A percentile compares a stretch with the other conserved stretches of the same genome.
These are phyloP conservation scores for Lophotis ruficrista DNA, from an alignment of 2,113 vertebrate species.

Conservation along the genomic window DNA sequence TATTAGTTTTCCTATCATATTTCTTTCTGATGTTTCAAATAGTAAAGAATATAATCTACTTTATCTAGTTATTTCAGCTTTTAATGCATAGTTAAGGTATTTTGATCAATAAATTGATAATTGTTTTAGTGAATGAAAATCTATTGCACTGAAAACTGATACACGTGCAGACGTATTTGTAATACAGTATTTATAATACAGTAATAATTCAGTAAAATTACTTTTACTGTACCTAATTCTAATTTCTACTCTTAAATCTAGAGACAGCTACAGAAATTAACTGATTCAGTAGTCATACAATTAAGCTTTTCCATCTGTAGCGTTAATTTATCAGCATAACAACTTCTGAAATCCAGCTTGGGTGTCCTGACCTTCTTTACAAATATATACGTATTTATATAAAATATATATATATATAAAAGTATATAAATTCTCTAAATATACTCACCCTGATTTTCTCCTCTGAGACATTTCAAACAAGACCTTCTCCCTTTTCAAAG, in stretches of 20 bases:
- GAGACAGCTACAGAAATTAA: not conserved
- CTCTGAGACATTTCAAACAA: not conserved
- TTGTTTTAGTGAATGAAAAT: not conserved
- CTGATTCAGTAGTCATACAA: not conserved
- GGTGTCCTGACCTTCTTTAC: not conserved
- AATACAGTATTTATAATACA: not conserved
- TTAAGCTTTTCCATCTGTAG: not conserved
- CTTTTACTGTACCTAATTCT: not conserved
- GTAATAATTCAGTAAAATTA: not conserved
- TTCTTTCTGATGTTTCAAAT: not conserved
- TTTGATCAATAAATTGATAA: not conserved
- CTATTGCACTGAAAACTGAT: not conserved
- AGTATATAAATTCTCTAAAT: not conserved
- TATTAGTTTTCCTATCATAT: not conserved
- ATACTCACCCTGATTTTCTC: not conserved
- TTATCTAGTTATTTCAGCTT: not conserved
- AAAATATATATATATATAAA: no score
- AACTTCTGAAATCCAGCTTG: not conserved
- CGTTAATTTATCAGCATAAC: not conserved
- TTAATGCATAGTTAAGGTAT: not conserved
- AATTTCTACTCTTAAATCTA: not conserved
- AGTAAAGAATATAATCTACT: not conserved
- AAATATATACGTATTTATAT: not conserved
- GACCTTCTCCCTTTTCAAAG: not conserved
- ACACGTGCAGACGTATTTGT: not conserved